Evolutionary conservation across 30 jellyfish, hydroid and myxozoan genomes (phyloP), one percentile per base, ranked within the genome.

Genomic region (Mastigias papua): DNA sequence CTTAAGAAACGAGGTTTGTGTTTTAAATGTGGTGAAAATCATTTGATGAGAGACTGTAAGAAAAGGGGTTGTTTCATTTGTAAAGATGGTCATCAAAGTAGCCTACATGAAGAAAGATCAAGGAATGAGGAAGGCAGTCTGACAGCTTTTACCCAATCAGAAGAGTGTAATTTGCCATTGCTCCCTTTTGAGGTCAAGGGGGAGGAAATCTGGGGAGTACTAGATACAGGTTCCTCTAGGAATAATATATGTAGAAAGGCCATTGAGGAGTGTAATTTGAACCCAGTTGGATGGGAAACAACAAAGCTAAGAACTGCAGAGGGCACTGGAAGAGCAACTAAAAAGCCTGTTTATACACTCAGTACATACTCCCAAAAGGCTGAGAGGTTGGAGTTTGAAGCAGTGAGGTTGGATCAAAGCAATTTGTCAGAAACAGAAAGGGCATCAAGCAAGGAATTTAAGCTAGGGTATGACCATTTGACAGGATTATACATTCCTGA

Each of bases 401-500:
- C 51, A 17, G 64, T 73, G 50, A 48, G 80, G 6, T 71, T 69
- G 21, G 86, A 84, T 71, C 87, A 84, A 28, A 51, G 26, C n/a
- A 69, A 84, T 63, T 84, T 84, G 26, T 29, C 87, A 6, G 32
- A 49, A 29, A 73, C 57, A 34, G 61, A 34, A 10, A 73, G 87
- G 35, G 28, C 82, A 37, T 61, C 23, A 33, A 70, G 93, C 73
- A 54, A 84, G 33, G 93, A 84, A 19, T 84, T 84, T 81, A 69
- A 67, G 20, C 0, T 69, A 30, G 63, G 63, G 49, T 86, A 86
- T 72, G 49, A 11, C 51, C 86, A 86, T 66, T 54, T 86, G 73
- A 86, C 48, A 42, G 95, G 81, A 11, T 57, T 86, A 20, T 37
- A n/a, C 33, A 86, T 86, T 0, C 95, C 89, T 28, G 95, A 72